Conservation (phyloP, 2,888 invertebrate genomes). For the Asteroscopus sphinx region DNA sequence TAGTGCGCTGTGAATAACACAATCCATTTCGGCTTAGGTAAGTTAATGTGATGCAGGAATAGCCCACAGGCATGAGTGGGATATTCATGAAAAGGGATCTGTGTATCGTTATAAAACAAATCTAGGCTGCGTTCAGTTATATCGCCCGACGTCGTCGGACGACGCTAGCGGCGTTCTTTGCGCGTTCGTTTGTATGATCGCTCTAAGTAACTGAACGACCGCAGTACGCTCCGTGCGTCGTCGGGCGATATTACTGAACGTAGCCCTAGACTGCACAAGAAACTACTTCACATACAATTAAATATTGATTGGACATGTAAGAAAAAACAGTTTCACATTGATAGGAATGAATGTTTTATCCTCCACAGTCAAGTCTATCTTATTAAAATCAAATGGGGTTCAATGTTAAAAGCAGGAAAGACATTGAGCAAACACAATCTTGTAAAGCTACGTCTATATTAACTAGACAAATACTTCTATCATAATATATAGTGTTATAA, state of each 20-base stretch:
- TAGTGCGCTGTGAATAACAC: slow-evolving; percentile 11
- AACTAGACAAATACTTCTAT: slow-evolving; percentile 40
- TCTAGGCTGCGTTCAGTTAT: not conserved
- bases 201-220: no score
- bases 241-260: no score
- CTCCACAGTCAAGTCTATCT: slow-evolving; percentile 13
- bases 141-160: no score
- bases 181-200: no score
- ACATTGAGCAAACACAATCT: slow-evolving; percentile 48
- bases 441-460: slow-evolving; percentile 46
- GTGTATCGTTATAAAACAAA: slow-evolving; percentile 11
- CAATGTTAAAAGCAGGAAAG: slow-evolving; percentile 30
- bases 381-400: slow-evolving; percentile 15
- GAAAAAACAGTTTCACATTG: slow-evolving; percentile 3
- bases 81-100: slow-evolving; percentile 10
- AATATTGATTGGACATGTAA: slow-evolving; percentile 4
- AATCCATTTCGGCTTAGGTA: slow-evolving; percentile 11
- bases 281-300: slow-evolving; percentile 4
- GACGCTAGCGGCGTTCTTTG: no score
- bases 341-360: slow-evolving; percentile 1
- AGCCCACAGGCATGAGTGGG: slow-evolving; percentile 2
- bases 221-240: no score
- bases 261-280: slow-evolving; percentile 2
- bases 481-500: slow-evolving; percentile 33
- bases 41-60: slow-evolving; percentile 8